These are phyloP conservation scores for Sarcophaga subvicina DNA, from an alignment of 2,888 invertebrate genomes.

Conservation along the genomic window DNA sequence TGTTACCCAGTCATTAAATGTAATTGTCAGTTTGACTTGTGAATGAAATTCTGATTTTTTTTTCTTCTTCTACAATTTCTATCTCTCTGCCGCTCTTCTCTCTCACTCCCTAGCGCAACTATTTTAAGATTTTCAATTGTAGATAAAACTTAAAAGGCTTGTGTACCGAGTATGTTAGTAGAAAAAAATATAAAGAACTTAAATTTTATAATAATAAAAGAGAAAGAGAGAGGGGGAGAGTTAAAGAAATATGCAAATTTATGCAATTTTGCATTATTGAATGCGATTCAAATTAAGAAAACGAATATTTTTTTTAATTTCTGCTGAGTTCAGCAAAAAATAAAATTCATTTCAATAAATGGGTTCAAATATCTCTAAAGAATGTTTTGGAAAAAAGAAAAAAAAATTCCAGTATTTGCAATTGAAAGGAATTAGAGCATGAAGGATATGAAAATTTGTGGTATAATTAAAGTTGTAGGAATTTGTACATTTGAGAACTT, in stretches of 20 bases:
- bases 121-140: constrained; percentile 5
- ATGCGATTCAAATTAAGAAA: constrained; percentile 2
- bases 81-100: no score
- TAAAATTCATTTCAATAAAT: no score
- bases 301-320: no score
- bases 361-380: no score
- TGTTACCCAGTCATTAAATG: constrained; percentile 22
- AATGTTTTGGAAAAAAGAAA: no score
- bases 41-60: constrained; percentile 36
- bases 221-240: not conserved
- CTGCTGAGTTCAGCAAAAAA: no score
- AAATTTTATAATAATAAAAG: constrained; percentile 32
- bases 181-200: not conserved
- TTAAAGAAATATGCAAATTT: constrained; percentile 31
- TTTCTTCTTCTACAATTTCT: constrained; percentile 5
- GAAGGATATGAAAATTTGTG: no score
- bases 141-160: constrained; percentile 17
- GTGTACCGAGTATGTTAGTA: not conserved
- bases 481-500: no score
- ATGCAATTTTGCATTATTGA: constrained; percentile 16
- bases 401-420: no score
- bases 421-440: no score
- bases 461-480: no score
- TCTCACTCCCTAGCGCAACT: no score
- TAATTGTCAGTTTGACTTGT: constrained; percentile 42